Base-by-base conservation (phyloP, 1,140 invertebrate species). In the Drosophila saltans region DNA sequence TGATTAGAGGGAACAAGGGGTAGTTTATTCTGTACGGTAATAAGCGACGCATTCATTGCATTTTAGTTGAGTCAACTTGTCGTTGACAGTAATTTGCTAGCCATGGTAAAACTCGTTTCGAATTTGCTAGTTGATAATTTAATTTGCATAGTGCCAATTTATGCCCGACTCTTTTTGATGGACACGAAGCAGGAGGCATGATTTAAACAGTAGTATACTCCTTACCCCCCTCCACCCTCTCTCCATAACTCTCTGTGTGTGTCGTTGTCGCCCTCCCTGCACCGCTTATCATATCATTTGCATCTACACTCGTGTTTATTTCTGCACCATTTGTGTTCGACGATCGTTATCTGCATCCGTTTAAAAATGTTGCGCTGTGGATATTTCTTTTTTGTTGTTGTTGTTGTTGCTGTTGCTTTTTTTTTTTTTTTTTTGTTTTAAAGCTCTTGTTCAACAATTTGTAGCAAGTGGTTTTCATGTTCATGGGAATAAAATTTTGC, bases 131-230 rank as follows among this genome's bases (percentile, higher is more conserved):
- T 89, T 89, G 84, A 89, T 89, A 89, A 89, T 89, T 89, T 89
- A 89, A 89, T 89, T 89, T 89, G 84, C 84, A 89, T 89, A 89
- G 84, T 89, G 84, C 84, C 84, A 89, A 89, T 89, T 89, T 89
- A 89, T 89, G 84, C 75, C 63, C 71, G 62, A 62, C 80, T 84
- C 84, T 39, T 40, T 41, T 71, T 88, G 84, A 89, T 88, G 83
- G 83, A 89, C 84, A 72, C 67, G 69, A 66, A 69, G 77, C 63
- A 61, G 52, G 45, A 64, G 66, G 57, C 71, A 59, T 56, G 66
- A 56, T 56, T 72, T 71, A 66, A 66, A 57, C 62, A 60, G 55
- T 28, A 7, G 62, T 9, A 11, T 9, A 39, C 56, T 56, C 60
- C 73, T 24, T 7, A 11, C 40, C 30, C 6, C 16, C n/a, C 4